A percentile compares a stretch with the other conserved stretches of the same genome.
Conservation (phyloP, 2,888 invertebrate genomes). For the Nomada lathburiana region DNA sequence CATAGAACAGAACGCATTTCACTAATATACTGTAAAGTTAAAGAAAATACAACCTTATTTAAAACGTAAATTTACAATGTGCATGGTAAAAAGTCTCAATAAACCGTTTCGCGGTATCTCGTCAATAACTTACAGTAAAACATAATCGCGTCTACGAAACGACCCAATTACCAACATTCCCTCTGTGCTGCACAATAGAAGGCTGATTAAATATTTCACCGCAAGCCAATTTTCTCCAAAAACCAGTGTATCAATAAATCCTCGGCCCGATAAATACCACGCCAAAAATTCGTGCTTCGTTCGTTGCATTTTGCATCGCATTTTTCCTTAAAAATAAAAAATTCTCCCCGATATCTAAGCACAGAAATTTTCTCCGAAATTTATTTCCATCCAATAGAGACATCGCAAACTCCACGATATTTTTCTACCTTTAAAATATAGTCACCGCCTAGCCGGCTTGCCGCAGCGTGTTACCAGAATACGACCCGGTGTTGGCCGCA, state of each 20-base stretch:
- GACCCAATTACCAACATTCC: background rate
- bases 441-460: slow-evolving; percentile 5
- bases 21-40: background rate
- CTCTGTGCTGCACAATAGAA: background rate
- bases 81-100: too few relatives aligned
- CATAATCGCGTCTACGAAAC: background rate
- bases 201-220: background rate
- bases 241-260: background rate
- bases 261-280: background rate
- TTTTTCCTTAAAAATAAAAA: background rate
- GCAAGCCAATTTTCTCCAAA: background rate
- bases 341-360: background rate
- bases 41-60: background rate
- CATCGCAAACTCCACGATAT: background rate
- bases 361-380: background rate
- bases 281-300: background rate
- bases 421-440: slow-evolving; percentile 15
- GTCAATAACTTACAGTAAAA: too few relatives aligned
- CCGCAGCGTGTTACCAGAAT: slow-evolving; percentile 27
- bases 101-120: too few relatives aligned
- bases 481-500: slow-evolving; percentile 16
- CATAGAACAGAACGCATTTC: background rate
- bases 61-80: too few relatives aligned
- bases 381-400: slow-evolving; percentile 19
- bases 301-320: background rate